Evolutionary conservation across 1,140 invertebrate species (phyloP).

Genomic region (Bombus sibiricus): DNA sequence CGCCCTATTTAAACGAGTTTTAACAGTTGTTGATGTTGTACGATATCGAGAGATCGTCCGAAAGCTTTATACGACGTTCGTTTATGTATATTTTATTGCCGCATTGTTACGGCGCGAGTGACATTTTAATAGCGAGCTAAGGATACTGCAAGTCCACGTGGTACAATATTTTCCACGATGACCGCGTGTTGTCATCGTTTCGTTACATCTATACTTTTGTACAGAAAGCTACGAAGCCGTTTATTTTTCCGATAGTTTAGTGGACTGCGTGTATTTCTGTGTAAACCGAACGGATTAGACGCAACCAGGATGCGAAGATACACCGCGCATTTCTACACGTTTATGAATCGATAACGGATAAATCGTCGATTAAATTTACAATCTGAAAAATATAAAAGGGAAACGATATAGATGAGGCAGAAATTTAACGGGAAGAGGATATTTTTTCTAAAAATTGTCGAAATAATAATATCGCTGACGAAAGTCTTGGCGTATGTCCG

Average conservation of each 20-base stretch:
- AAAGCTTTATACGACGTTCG: slow-evolving; percentile 18
- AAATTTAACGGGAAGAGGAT: neutral
- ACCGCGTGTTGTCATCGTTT: neutral
- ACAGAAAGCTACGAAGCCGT: no score
- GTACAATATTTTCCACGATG: neutral
- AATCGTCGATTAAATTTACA: neutral
- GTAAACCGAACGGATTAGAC: neutral
- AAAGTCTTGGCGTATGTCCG: neutral
- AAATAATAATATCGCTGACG: neutral
- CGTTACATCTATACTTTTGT: neutral
- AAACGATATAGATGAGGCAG: no score
- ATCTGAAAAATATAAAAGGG: neutral
- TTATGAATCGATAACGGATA: neutral
- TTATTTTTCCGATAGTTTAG: neutral
- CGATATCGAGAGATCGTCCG: no score
- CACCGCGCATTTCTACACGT: no score
- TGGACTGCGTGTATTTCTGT: neutral
- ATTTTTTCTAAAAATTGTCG: neutral
- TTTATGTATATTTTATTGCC: slow-evolving; percentile 56
- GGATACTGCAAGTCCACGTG: no score
- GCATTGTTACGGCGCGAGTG: slow-evolving; percentile 34
- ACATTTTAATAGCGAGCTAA: slow-evolving; percentile 32
- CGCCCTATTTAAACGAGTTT: slow-evolving; percentile 39
- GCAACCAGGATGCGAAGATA: neutral
- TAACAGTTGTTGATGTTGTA: slow-evolving; percentile 9